These are phyloP conservation scores for Dermolepida albohirtum DNA, from an alignment of 2,888 invertebrate species.

Conservation along the genomic window DNA sequence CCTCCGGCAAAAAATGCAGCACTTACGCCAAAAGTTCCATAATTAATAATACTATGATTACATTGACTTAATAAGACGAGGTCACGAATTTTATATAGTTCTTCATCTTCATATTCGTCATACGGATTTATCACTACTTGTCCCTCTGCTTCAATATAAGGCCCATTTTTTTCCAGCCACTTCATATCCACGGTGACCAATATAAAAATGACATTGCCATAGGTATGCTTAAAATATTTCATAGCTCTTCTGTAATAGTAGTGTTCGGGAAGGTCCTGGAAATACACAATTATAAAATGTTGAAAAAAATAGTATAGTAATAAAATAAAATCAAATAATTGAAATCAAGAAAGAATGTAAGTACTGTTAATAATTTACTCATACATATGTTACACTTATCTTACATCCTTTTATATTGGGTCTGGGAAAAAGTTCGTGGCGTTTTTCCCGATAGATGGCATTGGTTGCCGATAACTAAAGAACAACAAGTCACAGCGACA, in stretches of 20 bases:
- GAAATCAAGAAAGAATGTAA: too few relatives aligned
- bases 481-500: too few relatives aligned
- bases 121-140: slow-evolving; percentile 42
- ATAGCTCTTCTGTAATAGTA: slow-evolving; percentile 47
- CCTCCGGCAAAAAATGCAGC: slow-evolving; percentile 45
- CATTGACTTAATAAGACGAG: slow-evolving; percentile 46
- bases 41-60: slow-evolving; percentile 49
- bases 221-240: slow-evolving; percentile 43
- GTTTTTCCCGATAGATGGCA: too few relatives aligned
- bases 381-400: too few relatives aligned
- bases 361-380: too few relatives aligned
- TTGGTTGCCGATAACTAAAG: too few relatives aligned
- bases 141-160: slow-evolving; percentile 18
- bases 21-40: slow-evolving; percentile 47
- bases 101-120: neutral
- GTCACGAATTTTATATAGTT: slow-evolving; percentile 37
- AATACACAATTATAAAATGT: slow-evolving; percentile 12
- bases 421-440: too few relatives aligned
- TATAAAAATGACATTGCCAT: slow-evolving; percentile 45
- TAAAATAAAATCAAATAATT: too few relatives aligned
- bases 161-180: slow-evolving; percentile 41
- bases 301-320: neutral
- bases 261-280: slow-evolving; percentile 42
- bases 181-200: slow-evolving; percentile 42
- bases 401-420: too few relatives aligned